Base-by-base conservation (phyloP, 2,113 vertebrate species). In the Aspidoscelis tigris region DNA sequence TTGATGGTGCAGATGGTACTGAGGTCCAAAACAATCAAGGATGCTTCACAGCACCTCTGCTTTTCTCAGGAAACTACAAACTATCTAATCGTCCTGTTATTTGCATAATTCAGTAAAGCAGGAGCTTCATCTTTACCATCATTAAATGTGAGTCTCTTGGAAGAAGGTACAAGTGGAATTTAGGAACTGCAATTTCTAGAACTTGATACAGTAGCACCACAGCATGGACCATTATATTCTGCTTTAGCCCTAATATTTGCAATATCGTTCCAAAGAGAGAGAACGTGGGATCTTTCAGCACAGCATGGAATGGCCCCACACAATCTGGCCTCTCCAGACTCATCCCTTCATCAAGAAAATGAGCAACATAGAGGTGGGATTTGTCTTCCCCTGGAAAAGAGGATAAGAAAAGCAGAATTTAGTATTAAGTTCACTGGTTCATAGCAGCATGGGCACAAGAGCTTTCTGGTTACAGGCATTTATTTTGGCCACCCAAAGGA, bases 81-180 rank as follows among this genome's bases (percentile, higher is more conserved):
- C n/a, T n/a, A 33, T 70, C 11, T 7, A 12, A 70, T 11, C 3
- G n/a, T 33, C 39, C 68, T 70, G 68, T 70, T n/a, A 61, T 61
- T 33, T 24, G 21, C 43, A 22, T 6, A 20, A 73, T 24, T 47
- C 10, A 74, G 9, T 21, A 50, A 44, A 26, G 43, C 50, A 3
- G 22, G 43, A 47, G 75, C 55, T 76, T 76, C 39, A 22, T 11
- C 41, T 11, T 78, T 78, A 78, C 76, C 61, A 43, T 78, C 26
- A 21, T 65, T 33, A 64, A 5, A 10, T 39, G 65, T 20, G 7
- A 5, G 41, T 78, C 76, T 4, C 43, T 78, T 21, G 76, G 76
- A 11, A 78, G 76, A 6, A 78, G 76, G 7, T 78, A 78, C 5
- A 78, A 47, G 22, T 78, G 76, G 76, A 78, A 65, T 65, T 43